Conservation (phyloP, 2,113 vertebrate species). For the Bos indicus region DNA sequence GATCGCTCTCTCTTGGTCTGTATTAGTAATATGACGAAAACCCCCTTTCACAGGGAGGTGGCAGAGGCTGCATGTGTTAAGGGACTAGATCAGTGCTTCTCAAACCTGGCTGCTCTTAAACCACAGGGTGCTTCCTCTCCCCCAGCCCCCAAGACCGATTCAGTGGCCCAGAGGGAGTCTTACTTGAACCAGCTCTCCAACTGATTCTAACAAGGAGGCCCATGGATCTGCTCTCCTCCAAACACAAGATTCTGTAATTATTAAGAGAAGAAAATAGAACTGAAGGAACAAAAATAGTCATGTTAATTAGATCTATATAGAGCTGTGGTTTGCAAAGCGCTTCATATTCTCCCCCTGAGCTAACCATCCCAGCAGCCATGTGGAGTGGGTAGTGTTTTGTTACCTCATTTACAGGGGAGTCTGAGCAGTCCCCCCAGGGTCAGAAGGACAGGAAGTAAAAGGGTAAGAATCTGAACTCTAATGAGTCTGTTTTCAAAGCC, state of each 20-base stretch:
- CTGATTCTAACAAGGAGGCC: neutral
- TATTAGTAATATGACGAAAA: neutral
- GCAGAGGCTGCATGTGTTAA: too few species aligned
- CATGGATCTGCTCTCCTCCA: neutral
- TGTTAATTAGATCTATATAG: neutral
- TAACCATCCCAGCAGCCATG: neutral
- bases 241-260: neutral
- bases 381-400: neutral
- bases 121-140: accelerated
- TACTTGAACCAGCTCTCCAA: neutral
- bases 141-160: neutral
- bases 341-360: neutral
- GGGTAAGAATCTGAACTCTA: neutral
- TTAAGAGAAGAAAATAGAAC: slow-evolving; percentile 34
- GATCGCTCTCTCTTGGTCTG: neutral
- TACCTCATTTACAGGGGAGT: neutral
- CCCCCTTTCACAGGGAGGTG: neutral
- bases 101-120: neutral
- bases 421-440: neutral
- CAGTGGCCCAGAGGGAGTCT: neutral
- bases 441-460: neutral
- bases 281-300: neutral
- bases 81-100: neutral
- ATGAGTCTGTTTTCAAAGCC: neutral
- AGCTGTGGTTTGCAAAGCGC: neutral